Conservation (phyloP, 2,888 invertebrate species). For the Stratiomys singularior region DNA sequence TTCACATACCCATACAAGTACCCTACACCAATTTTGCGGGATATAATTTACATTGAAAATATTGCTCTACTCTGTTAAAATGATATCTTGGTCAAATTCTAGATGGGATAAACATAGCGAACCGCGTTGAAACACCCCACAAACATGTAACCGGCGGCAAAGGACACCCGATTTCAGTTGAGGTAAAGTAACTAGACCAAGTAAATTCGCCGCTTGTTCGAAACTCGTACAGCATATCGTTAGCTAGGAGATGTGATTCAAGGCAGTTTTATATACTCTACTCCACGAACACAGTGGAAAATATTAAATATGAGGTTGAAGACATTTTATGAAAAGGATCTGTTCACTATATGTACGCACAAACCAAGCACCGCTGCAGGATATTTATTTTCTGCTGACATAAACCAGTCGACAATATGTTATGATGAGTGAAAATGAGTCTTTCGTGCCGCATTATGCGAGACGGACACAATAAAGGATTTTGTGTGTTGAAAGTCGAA, state of each 20-base stretch:
- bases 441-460: background rate
- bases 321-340: background rate
- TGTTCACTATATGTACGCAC: background rate
- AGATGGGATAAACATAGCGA: too few species aligned
- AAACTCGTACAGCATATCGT: background rate
- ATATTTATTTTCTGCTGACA: constrained; percentile 25
- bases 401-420: background rate
- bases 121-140: background rate
- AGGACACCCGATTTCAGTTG: background rate
- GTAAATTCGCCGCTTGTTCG: background rate
- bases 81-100: constrained; percentile 17
- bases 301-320: background rate
- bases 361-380: background rate
- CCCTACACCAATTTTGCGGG: background rate
- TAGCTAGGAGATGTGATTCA: background rate
- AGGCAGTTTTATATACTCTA: background rate
- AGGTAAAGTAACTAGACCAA: background rate
- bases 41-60: background rate
- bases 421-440: background rate
- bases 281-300: background rate
- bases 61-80: background rate
- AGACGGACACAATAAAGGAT: background rate
- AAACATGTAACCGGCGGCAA: background rate
- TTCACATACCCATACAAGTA: background rate
- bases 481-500: background rate